Evolutionary conservation across 2,113 vertebrate genomes (phyloP).

Genomic region (Mixornis gularis): DNA sequence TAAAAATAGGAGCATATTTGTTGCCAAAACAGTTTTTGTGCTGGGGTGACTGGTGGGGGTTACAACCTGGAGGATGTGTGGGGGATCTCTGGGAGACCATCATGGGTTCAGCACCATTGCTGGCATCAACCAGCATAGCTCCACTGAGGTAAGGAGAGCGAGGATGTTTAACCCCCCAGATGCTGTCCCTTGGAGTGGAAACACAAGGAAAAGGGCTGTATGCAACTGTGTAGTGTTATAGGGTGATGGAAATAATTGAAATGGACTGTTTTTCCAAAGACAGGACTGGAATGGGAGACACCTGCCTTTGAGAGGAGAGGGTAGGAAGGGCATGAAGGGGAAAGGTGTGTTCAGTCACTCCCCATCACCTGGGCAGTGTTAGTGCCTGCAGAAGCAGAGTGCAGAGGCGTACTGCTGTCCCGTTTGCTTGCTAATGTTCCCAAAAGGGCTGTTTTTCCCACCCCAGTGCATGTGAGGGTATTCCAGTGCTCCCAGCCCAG

Average conservation of each 20-base stretch:
- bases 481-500: not conserved
- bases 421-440: not conserved
- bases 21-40: not conserved
- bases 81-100: not conserved
- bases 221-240: not conserved
- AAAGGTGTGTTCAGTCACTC: not conserved
- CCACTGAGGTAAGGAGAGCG: not conserved
- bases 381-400: not conserved
- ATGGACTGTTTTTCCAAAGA: not conserved
- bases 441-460: not conserved
- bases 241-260: not conserved
- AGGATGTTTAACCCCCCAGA: not conserved
- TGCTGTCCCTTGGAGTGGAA: not conserved
- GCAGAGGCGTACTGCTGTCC: not conserved
- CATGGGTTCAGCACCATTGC: fast-evolving
- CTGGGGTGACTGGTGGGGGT: not conserved
- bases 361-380: not conserved
- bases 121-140: not conserved
- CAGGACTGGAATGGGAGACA: not conserved
- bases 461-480: fast-evolving
- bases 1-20: not conserved
- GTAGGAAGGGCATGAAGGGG: not conserved
- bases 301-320: fast-evolving
- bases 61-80: not conserved
- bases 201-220: not conserved